Evolutionary conservation across 2,113 vertebrate genomes (phyloP), one percentile per base, ranked within the genome.

Genomic region (Burhinus bistriatus): DNA sequence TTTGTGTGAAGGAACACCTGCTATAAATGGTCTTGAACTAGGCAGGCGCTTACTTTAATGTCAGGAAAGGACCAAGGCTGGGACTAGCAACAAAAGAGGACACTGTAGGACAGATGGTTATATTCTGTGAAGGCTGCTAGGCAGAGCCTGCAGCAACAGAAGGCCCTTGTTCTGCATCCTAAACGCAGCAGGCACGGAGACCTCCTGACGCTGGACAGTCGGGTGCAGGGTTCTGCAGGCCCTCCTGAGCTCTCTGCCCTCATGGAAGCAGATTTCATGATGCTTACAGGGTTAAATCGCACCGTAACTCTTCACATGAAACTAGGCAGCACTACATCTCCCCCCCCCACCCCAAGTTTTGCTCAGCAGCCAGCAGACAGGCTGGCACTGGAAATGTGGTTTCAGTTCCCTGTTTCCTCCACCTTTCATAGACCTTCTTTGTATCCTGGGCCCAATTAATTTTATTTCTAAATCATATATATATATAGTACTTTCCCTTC

Each of bases 351-450:
- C 47, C 21, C 22, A 22, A 49, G 22, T 51, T 81, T 23, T 69
- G 68, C 77, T 80, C 45, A 34, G 83, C 71, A 9, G 9, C 54
- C 61, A 47, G 83, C 83, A 83, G 83, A 42, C 83, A 47, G 36
- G 45, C 96, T 97, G 81, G 69, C 90, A 75, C 77, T 83, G 30
- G n/a, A 55, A 75, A 40, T 40, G 30, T 3, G 21, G 19, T 89
- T 89, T 78, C 25, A 62, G 70, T 73, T 93, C 70, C 78, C 44
- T 0, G 1, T 21, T 76, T 83, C 62, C 36, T 89, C 29, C 19
- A 73, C 80, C 64, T 90, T 70, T 62, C 75, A 81, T 19, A 97
- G 92, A 8, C 71, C 73, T 73, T 15, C 87, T 91, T 95, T 88
- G 82, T 95, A 21, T 57, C 66, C 57, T 71, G 8, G 40, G 78